Percentiles rank a stretch among this genome's conserved stretches.
Evolutionary conservation across 2,888 invertebrate genomes (phyloP).

Genomic region (Desoria tigrina): DNA sequence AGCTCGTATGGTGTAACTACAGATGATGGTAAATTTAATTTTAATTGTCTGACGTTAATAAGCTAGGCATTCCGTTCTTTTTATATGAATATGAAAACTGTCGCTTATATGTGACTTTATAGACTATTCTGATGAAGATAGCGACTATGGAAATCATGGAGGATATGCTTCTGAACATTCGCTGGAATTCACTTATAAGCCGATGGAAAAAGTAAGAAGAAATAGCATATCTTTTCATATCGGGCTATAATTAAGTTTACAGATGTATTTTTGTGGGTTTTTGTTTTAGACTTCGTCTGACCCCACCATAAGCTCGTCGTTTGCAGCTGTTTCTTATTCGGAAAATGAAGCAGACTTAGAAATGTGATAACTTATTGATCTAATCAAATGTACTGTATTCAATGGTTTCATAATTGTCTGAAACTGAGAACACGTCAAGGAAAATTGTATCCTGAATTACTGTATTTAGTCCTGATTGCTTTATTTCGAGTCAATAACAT

Average conservation of each 20-base stretch:
- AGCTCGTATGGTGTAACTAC: slow-evolving; percentile 40
- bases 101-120: slow-evolving; percentile 3
- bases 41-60: too few species aligned
- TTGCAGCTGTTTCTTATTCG: not conserved
- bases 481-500: too few species aligned
- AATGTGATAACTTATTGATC: too few species aligned
- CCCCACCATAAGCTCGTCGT: slow-evolving; percentile 13
- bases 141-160: slow-evolving; percentile 61
- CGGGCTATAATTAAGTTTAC: too few species aligned
- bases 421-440: too few species aligned
- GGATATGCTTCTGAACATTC: slow-evolving; percentile 86
- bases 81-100: not conserved
- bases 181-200: slow-evolving; percentile 59
- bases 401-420: too few species aligned
- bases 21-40: slow-evolving; percentile 45
- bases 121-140: slow-evolving; percentile 43
- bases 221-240: too few species aligned
- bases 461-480: too few species aligned
- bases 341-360: not conserved
- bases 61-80: not conserved
- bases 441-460: too few species aligned
- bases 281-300: slow-evolving; percentile 10
- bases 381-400: too few species aligned
- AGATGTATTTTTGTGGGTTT: not conserved
- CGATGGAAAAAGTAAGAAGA: slow-evolving; percentile 9